Conservation (phyloP, 2,888 invertebrate genomes). For the Adela reaumurella region DNA sequence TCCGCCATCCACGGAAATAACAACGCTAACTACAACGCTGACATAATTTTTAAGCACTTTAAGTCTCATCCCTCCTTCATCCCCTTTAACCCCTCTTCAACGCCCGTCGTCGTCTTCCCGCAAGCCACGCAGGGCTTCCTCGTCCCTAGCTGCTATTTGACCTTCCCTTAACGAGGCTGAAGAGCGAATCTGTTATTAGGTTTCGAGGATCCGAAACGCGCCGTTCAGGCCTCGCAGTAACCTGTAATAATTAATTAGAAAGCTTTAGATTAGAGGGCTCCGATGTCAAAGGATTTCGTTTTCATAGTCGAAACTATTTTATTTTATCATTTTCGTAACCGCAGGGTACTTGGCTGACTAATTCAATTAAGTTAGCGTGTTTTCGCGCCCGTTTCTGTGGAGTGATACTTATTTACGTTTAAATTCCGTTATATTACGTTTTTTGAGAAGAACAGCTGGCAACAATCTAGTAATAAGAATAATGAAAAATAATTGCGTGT, state of each 20-base stretch:
- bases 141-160: neutral
- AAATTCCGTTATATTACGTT: no score
- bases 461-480: no score
- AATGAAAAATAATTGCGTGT: no score
- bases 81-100: constrained; percentile 3
- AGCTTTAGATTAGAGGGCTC: neutral
- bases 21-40: neutral
- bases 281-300: no score
- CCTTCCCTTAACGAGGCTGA: neutral
- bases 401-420: no score
- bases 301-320: no score
- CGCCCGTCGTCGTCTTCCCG: neutral
- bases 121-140: no score
- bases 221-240: neutral
- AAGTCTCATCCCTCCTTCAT: constrained; percentile 10
- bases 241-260: neutral
- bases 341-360: no score
- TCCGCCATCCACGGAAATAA: neutral
- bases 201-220: neutral
- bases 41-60: neutral
- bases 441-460: no score
- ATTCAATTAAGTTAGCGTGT: no score
- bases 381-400: no score
- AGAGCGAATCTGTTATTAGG: neutral
- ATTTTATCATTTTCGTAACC: no score